phyloP scores from a whole-genome alignment of 1,140 invertebrate species.

The Macrobrachium nipponense region DNA sequence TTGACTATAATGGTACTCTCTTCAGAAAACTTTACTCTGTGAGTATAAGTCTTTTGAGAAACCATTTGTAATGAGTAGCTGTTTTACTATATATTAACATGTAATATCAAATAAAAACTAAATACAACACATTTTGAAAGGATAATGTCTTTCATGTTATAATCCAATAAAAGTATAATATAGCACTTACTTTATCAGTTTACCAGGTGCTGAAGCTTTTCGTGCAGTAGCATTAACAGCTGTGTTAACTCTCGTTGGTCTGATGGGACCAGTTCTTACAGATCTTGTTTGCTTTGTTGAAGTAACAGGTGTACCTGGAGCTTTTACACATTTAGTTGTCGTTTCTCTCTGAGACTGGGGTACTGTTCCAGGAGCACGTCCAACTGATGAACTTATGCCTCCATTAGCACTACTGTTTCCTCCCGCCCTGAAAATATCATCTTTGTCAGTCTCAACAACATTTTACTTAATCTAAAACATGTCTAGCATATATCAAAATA shows the following conservation, averaged over 20 bases:
- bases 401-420: slow-evolving; percentile 26
- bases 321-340: neutral
- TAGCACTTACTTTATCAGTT: slow-evolving; percentile 35
- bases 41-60: too few relatives aligned
- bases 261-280: neutral
- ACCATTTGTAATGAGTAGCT: too few relatives aligned
- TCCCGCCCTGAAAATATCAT: slow-evolving; percentile 20
- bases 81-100: too few relatives aligned
- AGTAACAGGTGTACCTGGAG: slow-evolving; percentile 5
- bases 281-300: slow-evolving; percentile 3
- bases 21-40: too few relatives aligned
- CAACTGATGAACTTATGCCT: slow-evolving; percentile 3
- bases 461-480: neutral
- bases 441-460: neutral
- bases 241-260: slow-evolving; percentile 41
- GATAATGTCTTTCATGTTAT: neutral
- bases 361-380: neutral
- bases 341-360: neutral
- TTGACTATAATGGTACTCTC: too few relatives aligned
- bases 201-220: slow-evolving; percentile 42
- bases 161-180: neutral
- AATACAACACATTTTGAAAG: neutral
- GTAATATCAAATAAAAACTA: too few relatives aligned
- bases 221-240: slow-evolving; percentile 32
- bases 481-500: neutral